Evolutionary conservation across 2,888 invertebrate genomes (phyloP).

Genomic region (Dromius quadrimaculatus): DNA sequence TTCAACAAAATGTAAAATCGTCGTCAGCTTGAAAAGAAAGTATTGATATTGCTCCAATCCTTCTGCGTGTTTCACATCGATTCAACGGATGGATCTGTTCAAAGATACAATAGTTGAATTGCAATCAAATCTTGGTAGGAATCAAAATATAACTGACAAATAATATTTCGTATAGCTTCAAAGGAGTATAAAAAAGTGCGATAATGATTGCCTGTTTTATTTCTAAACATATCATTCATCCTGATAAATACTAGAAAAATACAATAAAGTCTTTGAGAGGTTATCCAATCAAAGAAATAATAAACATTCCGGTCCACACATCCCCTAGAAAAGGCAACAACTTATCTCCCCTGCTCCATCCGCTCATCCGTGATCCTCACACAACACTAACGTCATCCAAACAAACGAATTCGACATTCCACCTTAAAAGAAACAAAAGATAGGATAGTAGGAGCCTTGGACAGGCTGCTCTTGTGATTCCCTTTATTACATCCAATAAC

Average conservation of each 20-base stretch:
- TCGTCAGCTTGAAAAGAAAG: no score
- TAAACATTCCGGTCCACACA: slow-evolving; percentile 27
- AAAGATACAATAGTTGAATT: no score
- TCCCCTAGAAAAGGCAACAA: slow-evolving; percentile 4
- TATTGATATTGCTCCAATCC: no score
- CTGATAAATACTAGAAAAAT: background rate
- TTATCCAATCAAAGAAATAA: slow-evolving; percentile 29
- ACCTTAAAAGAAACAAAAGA: slow-evolving; percentile 15
- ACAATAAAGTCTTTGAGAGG: slow-evolving; percentile 9
- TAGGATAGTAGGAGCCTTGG: slow-evolving; percentile 14
- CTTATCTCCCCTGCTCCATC: slow-evolving; percentile 21
- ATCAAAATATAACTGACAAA: no score
- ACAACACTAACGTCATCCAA: slow-evolving; percentile 9
- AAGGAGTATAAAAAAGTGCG: no score
- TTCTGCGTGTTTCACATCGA: no score
- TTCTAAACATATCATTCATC: background rate
- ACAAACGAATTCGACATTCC: slow-evolving; percentile 1
- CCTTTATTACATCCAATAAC: slow-evolving; percentile 52
- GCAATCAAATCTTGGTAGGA: no score
- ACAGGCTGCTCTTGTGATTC: slow-evolving; percentile 35
- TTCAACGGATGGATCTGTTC: no score
- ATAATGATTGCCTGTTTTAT: no score
- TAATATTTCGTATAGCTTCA: no score
- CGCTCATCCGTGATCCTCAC: slow-evolving; percentile 5
- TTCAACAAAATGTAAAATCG: no score